Percentiles rank a stretch among this genome's conserved stretches.
Conservation (phyloP, 2,113 vertebrate species). For the Rhegmatorhina hoffmannsi region DNA sequence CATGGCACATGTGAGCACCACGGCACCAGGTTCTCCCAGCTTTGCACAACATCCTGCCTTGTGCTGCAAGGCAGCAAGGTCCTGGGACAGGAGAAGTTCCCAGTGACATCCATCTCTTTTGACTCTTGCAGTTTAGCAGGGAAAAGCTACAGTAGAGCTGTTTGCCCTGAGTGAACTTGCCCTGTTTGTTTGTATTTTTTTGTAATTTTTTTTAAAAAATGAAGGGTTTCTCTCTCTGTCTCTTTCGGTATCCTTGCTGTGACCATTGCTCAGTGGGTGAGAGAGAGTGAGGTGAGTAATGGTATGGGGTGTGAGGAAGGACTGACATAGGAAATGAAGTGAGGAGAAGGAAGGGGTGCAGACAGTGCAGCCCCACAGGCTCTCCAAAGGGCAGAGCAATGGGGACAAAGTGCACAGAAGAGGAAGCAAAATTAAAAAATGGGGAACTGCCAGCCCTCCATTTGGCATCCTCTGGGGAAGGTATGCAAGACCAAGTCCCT, state of each 20-base stretch:
- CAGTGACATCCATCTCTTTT: background rate
- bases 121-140: background rate
- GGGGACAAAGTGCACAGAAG: slow-evolving; percentile 1
- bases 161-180: background rate
- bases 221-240: background rate
- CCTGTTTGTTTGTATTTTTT: background rate
- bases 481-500: background rate
- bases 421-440: slow-evolving; percentile 9
- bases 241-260: background rate
- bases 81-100: background rate
- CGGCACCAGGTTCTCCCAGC: accelerated
- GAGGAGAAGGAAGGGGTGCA: background rate
- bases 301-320: background rate
- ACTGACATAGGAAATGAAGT: background rate
- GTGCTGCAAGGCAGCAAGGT: background rate
- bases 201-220: background rate
- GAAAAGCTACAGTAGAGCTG: background rate
- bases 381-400: background rate
- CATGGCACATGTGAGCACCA: background rate
- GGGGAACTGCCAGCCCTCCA: background rate
- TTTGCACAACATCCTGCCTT: background rate
- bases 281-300: background rate
- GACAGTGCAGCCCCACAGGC: background rate
- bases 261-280: background rate
- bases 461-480: background rate